These are phyloP conservation scores for Hybos culiciformis DNA, from an alignment of 2,888 invertebrate genomes.

Conservation along the genomic window DNA sequence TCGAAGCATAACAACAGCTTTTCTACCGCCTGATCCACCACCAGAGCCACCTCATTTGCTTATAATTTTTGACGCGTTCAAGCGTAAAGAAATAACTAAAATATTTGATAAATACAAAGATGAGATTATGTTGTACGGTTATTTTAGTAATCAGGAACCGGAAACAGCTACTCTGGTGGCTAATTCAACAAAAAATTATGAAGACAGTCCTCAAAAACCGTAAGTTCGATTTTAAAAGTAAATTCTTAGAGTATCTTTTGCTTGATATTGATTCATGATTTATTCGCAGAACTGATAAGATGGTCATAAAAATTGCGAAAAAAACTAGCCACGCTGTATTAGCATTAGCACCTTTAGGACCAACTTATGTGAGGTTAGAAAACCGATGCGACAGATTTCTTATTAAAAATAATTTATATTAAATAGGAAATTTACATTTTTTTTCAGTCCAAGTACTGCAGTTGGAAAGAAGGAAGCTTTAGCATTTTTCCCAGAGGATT, in stretches of 20 bases:
- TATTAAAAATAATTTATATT: too few relatives aligned
- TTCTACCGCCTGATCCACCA: slow-evolving; percentile 44
- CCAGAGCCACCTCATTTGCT: slow-evolving; percentile 51
- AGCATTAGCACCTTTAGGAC: slow-evolving; percentile 48
- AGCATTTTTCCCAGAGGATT: slow-evolving; percentile 54
- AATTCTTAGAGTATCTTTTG: neutral
- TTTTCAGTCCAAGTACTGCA: slow-evolving; percentile 49
- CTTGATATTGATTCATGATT: neutral
- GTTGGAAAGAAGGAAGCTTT: slow-evolving; percentile 48
- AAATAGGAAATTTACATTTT: too few relatives aligned
- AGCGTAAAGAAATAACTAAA: slow-evolving; percentile 46
- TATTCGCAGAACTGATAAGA: slow-evolving; percentile 45
- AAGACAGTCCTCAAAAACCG: slow-evolving; percentile 21
- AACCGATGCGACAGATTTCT: too few relatives aligned
- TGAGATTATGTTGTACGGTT: slow-evolving; percentile 51
- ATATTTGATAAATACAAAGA: slow-evolving; percentile 37
- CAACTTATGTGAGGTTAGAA: slow-evolving; percentile 57
- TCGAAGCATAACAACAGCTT: slow-evolving; percentile 31
- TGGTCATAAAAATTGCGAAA: slow-evolving; percentile 53
- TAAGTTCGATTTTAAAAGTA: slow-evolving; percentile 13
- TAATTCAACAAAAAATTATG: slow-evolving; percentile 47
- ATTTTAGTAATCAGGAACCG: slow-evolving; percentile 49
- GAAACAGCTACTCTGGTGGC: slow-evolving; percentile 46
- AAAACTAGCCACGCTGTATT: slow-evolving; percentile 48
- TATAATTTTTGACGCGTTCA: slow-evolving; percentile 52